A percentile compares a stretch with the other conserved stretches of the same genome.
phyloP scores from a whole-genome alignment of 2,113 vertebrate genomes.

The Merops nubicus region DNA sequence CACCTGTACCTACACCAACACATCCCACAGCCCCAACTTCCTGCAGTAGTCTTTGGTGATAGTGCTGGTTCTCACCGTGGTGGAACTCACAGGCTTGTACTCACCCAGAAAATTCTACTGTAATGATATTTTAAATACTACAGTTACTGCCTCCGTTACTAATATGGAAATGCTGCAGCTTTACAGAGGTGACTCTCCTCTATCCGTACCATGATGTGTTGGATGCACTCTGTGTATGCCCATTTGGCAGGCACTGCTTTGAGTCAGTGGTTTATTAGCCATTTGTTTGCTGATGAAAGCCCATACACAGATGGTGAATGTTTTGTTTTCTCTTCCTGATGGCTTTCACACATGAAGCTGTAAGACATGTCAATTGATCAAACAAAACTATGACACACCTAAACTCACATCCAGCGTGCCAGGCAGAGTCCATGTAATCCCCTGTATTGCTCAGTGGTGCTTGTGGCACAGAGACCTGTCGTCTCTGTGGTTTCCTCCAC shows the following conservation, averaged over 20 bases:
- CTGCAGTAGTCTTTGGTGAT: not conserved
- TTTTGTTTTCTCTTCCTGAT: not conserved
- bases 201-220: rapidly evolving
- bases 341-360: not conserved
- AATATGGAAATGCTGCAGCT: not conserved
- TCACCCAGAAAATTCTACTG: not conserved
- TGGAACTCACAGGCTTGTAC: not conserved
- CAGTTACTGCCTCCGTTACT: not conserved
- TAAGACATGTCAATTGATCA: not conserved
- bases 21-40: not conserved
- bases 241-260: not conserved
- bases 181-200: not conserved
- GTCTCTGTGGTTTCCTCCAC: not conserved
- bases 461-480: not conserved
- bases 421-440: not conserved
- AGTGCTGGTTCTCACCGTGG: rapidly evolving
- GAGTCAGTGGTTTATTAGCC: not conserved
- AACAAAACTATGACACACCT: not conserved
- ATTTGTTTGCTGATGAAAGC: slow-evolving; percentile 2
- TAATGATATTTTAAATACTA: not conserved
- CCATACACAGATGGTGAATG: not conserved
- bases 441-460: not conserved
- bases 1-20: not conserved
- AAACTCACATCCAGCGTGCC: rapidly evolving
- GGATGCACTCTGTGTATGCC: not conserved